Percentiles rank a stretch among this genome's conserved stretches.
phyloP scores from a whole-genome alignment of 2,888 invertebrate genomes.

The Liodrosophila aerea region DNA sequence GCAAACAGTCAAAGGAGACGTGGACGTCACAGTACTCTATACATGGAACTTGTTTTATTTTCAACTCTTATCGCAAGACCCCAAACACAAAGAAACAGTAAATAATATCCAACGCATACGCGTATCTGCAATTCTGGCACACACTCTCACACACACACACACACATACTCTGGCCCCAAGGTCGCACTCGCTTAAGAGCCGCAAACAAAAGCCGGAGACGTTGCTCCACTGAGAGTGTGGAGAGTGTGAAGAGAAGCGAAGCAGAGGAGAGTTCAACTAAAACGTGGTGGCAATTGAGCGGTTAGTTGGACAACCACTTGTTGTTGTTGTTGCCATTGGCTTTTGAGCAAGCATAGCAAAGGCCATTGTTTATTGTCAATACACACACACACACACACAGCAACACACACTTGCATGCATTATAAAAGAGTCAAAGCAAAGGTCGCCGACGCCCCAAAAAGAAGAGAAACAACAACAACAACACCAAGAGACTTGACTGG shows the following conservation, averaged over 20 bases:
- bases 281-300: conserved; percentile 51
- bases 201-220: conserved; percentile 33
- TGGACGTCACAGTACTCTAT: conserved; percentile 16
- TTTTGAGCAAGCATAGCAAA: conserved; percentile 36
- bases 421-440: conserved; percentile 40
- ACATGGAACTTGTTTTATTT: conserved; percentile 8
- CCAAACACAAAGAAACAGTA: conserved; percentile 9
- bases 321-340: conserved; percentile 49
- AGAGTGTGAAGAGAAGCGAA: background rate
- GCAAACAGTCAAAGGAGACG: background rate
- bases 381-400: conserved; percentile 14
- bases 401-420: conserved; percentile 9
- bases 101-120: conserved; percentile 23
- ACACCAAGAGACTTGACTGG: conserved; percentile 28
- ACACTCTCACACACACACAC: conserved; percentile 56
- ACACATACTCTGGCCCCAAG: conserved; percentile 46
- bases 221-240: conserved; percentile 18
- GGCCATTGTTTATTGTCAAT: conserved; percentile 51
- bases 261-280: conserved; percentile 15
- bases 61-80: conserved; percentile 1
- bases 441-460: conserved; percentile 59
- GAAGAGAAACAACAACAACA: background rate
- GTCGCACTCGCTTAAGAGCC: conserved; percentile 51
- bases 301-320: conserved; percentile 72
- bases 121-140: conserved; percentile 64